Evolutionary conservation across 1,140 invertebrate species (phyloP).

Genomic region (Philotrypesis tridentata): DNA sequence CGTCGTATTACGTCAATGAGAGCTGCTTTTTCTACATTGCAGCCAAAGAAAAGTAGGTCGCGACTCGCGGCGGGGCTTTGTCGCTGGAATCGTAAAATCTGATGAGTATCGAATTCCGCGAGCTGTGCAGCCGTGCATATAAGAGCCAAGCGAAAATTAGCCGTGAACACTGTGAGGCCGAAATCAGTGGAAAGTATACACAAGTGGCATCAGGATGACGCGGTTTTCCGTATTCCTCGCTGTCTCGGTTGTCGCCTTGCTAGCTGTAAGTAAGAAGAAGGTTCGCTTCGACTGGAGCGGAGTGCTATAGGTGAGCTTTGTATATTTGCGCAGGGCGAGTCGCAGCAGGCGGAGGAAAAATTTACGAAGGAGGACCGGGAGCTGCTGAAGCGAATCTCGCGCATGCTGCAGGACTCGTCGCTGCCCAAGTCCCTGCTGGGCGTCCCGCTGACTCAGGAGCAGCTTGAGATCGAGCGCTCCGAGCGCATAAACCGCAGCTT

Average conservation of each 20-base stretch:
- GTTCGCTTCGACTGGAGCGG: too few species aligned
- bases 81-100: constrained; percentile 11
- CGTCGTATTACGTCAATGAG: too few species aligned
- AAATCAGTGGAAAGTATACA: too few species aligned
- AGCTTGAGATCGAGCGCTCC: constrained; percentile 40
- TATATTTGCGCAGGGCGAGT: too few species aligned
- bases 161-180: constrained; percentile 28
- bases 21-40: too few species aligned
- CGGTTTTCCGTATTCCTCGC: constrained; percentile 14
- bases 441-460: constrained; percentile 3
- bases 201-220: too few species aligned
- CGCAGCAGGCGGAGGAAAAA: constrained; percentile 39
- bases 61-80: background rate
- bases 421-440: constrained; percentile 15
- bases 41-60: constrained; percentile 10
- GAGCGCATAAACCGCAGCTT: constrained; percentile 60
- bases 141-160: constrained; percentile 20
- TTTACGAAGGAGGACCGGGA: constrained; percentile 54
- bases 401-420: constrained; percentile 22
- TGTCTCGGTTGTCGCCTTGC: constrained; percentile 18
- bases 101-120: constrained; percentile 39
- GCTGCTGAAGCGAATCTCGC: constrained; percentile 49
- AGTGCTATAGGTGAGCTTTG: too few species aligned
- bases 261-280: constrained; percentile 52
- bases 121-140: constrained; percentile 25